phyloP scores from a whole-genome alignment of 2,797 vertebrate genomes.

The Lemur catta region DNA sequence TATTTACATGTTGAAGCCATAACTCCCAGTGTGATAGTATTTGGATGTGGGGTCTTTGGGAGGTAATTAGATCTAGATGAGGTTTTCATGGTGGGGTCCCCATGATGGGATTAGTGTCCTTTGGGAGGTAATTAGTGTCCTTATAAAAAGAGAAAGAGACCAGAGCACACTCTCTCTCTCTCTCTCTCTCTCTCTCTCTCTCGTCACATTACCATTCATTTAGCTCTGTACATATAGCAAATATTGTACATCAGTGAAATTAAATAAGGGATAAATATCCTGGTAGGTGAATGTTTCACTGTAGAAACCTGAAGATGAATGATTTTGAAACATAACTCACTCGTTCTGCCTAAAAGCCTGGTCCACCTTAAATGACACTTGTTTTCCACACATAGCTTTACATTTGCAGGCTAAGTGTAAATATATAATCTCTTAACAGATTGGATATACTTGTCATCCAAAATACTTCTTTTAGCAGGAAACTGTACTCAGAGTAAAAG shows the following conservation, averaged over 20 bases:
- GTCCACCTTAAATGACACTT: neutral
- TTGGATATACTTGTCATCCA: neutral
- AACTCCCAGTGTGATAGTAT: neutral
- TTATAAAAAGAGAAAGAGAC: neutral
- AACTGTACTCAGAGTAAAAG: constrained; percentile 2
- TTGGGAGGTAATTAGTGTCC: neutral
- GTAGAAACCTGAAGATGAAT: neutral
- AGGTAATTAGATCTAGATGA: neutral
- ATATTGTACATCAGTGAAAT: neutral
- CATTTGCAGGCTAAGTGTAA: neutral
- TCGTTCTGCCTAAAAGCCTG: neutral
- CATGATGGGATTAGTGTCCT: neutral
- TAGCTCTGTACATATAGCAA: neutral
- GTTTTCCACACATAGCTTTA: constrained; percentile 2
- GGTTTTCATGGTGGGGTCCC: neutral
- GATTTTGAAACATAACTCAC: neutral
- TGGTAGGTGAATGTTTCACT: neutral
- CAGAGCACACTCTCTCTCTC: neutral
- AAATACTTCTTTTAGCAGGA: constrained; percentile 55
- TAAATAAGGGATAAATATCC: neutral
- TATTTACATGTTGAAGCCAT: neutral
- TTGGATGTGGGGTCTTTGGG: neutral
- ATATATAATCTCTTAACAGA: constrained; percentile 34
- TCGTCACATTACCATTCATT: neutral
- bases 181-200: neutral